Percentiles rank a stretch among this genome's conserved stretches.
Conservation (phyloP, 1,140 invertebrate species). For the Sminthurides bifidus region DNA sequence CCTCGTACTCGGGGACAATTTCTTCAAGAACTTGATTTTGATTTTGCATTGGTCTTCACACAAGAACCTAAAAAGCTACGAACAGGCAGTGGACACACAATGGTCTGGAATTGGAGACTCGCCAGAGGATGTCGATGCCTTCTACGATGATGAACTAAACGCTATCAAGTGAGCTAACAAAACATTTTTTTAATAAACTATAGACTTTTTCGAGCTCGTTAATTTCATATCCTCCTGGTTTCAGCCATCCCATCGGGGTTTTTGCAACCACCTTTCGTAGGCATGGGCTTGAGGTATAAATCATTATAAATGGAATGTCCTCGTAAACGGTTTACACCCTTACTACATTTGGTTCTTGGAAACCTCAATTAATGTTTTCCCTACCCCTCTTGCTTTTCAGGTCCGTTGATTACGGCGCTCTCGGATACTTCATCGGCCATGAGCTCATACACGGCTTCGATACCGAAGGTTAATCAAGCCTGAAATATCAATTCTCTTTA, state of each 20-base stretch:
- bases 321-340: too few relatives aligned
- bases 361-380: conserved; percentile 3
- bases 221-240: conserved; percentile 30
- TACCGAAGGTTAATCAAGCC: neutral
- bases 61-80: neutral
- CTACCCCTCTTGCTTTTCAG: neutral
- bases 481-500: conserved; percentile 3
- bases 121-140: conserved; percentile 43
- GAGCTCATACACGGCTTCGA: conserved; percentile 33
- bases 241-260: conserved; percentile 60
- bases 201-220: neutral
- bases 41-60: conserved; percentile 22
- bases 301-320: neutral
- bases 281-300: conserved; percentile 48
- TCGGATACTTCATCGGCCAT: conserved; percentile 15
- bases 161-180: conserved; percentile 41
- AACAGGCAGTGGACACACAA: neutral
- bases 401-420: conserved; percentile 14
- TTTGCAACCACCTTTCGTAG: conserved; percentile 57
- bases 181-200: too few relatives aligned
- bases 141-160: conserved; percentile 43
- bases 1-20: conserved; percentile 19
- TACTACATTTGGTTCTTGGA: too few relatives aligned
- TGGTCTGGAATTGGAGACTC: neutral
- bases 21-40: conserved; percentile 24